Conservation (phyloP, 2,797 vertebrate genomes). For the Ateles fusciceps region DNA sequence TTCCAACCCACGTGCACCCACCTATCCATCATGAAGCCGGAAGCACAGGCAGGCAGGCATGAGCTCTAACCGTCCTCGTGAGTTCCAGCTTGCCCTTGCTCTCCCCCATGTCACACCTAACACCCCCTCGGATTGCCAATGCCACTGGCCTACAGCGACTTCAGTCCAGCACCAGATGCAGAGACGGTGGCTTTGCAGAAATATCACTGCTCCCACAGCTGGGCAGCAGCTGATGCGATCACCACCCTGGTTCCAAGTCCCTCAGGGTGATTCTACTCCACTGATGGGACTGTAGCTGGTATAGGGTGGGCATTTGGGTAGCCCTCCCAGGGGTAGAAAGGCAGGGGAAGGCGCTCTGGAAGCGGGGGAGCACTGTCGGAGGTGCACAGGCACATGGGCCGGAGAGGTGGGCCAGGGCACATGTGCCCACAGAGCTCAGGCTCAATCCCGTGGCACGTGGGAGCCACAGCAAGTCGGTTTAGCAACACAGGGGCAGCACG, state of each 20-base stretch:
- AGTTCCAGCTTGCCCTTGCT: not conserved
- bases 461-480: not conserved
- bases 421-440: fast-evolving
- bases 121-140: not conserved
- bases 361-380: fast-evolving
- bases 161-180: not conserved
- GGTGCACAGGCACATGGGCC: fast-evolving
- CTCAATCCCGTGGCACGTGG: fast-evolving
- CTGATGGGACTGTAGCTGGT: fast-evolving
- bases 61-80: not conserved
- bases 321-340: not conserved
- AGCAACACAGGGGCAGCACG: fast-evolving
- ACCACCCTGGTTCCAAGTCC: fast-evolving
- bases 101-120: not conserved
- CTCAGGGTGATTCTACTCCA: not conserved
- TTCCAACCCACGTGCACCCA: fast-evolving
- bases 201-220: too few relatives aligned
- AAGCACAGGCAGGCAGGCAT: not conserved
- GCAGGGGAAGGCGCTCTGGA: too few relatives aligned
- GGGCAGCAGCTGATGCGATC: too few relatives aligned
- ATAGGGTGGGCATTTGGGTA: not conserved
- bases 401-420: not conserved
- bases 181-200: not conserved
- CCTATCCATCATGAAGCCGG: fast-evolving
- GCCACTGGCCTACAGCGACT: not conserved